Conservation (phyloP, 2,888 invertebrate genomes). For the Troides oblongomaculatus region DNA sequence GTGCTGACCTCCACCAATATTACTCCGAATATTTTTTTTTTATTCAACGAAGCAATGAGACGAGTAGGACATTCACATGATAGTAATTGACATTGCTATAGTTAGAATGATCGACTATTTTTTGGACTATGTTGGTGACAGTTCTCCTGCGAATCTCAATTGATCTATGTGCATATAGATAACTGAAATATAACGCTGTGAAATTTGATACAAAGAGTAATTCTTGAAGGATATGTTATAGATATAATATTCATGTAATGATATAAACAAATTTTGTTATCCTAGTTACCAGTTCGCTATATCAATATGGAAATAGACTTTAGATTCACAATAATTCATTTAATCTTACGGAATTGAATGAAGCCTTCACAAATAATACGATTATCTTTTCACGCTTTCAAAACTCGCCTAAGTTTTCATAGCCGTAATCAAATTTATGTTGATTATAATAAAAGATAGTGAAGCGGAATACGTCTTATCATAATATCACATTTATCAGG, state of each 20-base stretch:
- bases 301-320: neutral
- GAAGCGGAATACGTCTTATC: slow-evolving; percentile 14
- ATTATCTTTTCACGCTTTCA: slow-evolving; percentile 18
- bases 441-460: slow-evolving; percentile 14
- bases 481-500: slow-evolving; percentile 1
- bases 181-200: too few species aligned
- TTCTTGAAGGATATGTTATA: neutral
- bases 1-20: too few species aligned
- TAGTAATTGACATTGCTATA: too few species aligned
- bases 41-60: too few species aligned
- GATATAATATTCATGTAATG: neutral
- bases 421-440: slow-evolving; percentile 5
- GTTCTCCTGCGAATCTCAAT: too few species aligned
- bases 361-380: slow-evolving; percentile 15
- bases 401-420: slow-evolving; percentile 12
- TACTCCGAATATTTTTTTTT: too few species aligned
- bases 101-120: too few species aligned
- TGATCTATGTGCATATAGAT: too few species aligned
- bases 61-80: too few species aligned
- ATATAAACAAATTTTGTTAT: neutral
- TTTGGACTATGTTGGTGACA: too few species aligned
- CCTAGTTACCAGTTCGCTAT: neutral
- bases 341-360: slow-evolving; percentile 3
- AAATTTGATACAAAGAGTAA: too few species aligned
- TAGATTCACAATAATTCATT: neutral